Conservation (phyloP, 2,888 invertebrate genomes). For the Chloroclystis v-ata region DNA sequence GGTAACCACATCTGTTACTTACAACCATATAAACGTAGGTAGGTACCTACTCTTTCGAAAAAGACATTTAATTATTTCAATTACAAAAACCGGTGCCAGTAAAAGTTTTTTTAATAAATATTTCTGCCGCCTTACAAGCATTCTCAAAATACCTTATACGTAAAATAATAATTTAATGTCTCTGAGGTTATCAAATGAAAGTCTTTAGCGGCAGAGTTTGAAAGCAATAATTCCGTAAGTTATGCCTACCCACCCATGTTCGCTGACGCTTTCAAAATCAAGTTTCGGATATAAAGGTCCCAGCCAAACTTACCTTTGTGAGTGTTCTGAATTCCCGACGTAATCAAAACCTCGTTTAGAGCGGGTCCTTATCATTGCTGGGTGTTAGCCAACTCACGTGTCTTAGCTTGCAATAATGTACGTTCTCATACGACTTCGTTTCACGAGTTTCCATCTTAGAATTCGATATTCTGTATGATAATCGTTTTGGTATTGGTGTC, state of each 20-base stretch:
- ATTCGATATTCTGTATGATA: too few species aligned
- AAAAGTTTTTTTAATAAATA: too few species aligned
- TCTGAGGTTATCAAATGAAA: neutral
- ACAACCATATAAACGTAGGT: too few species aligned
- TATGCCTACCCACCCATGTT: slow-evolving; percentile 6
- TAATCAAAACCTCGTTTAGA: slow-evolving; percentile 44
- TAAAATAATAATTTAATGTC: neutral
- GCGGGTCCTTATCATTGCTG: slow-evolving; percentile 39
- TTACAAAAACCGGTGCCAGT: too few species aligned
- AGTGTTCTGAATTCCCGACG: slow-evolving; percentile 17
- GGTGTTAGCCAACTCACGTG: slow-evolving; percentile 37
- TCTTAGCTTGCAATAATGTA: slow-evolving; percentile 10
- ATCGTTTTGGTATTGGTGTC: too few species aligned
- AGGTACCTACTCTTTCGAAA: too few species aligned
- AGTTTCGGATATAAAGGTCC: slow-evolving; percentile 16
- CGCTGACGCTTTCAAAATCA: slow-evolving; percentile 12
- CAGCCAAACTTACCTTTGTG: slow-evolving; percentile 12
- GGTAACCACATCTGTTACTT: too few species aligned
- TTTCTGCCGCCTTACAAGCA: too few species aligned
- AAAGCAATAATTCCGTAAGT: neutral
- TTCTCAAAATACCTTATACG: too few species aligned
- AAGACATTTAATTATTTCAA: too few species aligned
- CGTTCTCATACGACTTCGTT: slow-evolving; percentile 1
- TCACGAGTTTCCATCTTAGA: too few species aligned
- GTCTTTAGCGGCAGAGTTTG: neutral